Base-by-base conservation (phyloP, 2,888 invertebrate species). In the Teleogryllus oceanicus region DNA sequence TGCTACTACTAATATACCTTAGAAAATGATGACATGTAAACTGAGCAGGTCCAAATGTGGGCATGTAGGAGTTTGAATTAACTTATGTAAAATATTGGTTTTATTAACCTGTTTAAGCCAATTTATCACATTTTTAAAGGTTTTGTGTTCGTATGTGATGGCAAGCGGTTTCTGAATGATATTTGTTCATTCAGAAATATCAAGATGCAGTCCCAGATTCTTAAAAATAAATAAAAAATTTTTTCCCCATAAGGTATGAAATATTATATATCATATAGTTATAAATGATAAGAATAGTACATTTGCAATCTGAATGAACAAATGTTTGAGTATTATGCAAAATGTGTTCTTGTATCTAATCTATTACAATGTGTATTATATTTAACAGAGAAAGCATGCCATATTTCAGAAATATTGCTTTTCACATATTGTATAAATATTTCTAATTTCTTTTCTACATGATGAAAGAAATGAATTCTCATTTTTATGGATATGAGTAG, bases 121-220 rank as follows among this genome's bases (percentile, higher is more conserved):
- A 37, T 37, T 37, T 37, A 37, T 37, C 37, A 37, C 37, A 37
- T 5, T 62, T 18, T 62, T 62, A 62, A 11, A 62, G 62, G 16
- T 62, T 62, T n/a, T 62, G 16, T 62, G 8, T 62, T n/a, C 8
- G 8, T 62, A n/a, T 37, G n/a, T 62, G 13, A n/a, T 62, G n/a
- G 62, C 62, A 62, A 62, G n/a, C 5, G 2, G 62, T 62, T 37
- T 16, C 62, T 62, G 62, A 5, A 62, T 62, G 16, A 62, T n/a
- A 62, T 62, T 62, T 62, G 62, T 62, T 62, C 62, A 62, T 62
- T 62, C n/a, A n/a, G 62, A 62, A n/a, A 62, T 62, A n/a, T 37
- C 37, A 37, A 37, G 37, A 37, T 37, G 8, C 37, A 37, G 37
- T 37, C 5, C 37, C 4, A 37, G 37, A 37, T 5, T 37, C 37